phyloP scores from a whole-genome alignment of 2,888 invertebrate species.

The Mechanitis messenoides region DNA sequence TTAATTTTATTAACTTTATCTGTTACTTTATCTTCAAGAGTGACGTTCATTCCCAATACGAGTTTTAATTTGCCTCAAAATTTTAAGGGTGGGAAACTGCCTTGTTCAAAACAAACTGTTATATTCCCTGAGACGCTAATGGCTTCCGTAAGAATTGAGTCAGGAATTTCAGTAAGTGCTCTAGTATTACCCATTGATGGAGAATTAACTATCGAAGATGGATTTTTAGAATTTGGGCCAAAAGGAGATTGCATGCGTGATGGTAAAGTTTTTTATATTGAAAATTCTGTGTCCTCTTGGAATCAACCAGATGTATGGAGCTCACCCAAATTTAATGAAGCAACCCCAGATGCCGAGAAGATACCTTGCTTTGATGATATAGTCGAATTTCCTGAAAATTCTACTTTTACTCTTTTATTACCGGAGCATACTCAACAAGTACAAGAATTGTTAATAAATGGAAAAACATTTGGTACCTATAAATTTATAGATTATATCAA shows the following conservation, averaged over 20 bases:
- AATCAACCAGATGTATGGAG: conserved; percentile 63
- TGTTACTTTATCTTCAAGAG: conserved; percentile 41
- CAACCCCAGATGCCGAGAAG: conserved; percentile 69
- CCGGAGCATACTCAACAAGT: conserved; percentile 48
- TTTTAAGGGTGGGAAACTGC: conserved; percentile 53
- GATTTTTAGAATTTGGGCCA: conserved; percentile 45
- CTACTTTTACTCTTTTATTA: conserved; percentile 45
- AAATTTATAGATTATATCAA: conserved; percentile 20
- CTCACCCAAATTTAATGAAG: conserved; percentile 57
- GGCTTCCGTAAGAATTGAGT: conserved; percentile 45
- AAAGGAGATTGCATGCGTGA: conserved; percentile 40
- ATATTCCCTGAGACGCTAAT: conserved; percentile 53
- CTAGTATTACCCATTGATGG: conserved; percentile 62
- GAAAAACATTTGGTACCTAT: conserved; percentile 30
- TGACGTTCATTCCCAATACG: conserved; percentile 58
- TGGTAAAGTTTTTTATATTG: conserved; percentile 49
- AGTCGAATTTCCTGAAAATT: conserved; percentile 52
- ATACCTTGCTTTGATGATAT: conserved; percentile 67
- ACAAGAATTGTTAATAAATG: conserved; percentile 39
- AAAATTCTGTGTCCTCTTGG: conserved; percentile 53
- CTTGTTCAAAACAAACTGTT: conserved; percentile 61
- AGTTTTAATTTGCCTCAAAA: conserved; percentile 56
- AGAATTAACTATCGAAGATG: conserved; percentile 52
- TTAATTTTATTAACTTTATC: conserved; percentile 33
- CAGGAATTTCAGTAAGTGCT: conserved; percentile 43